These are phyloP conservation scores for Anolis apletophallus DNA, from an alignment of 2,797 vertebrate species.

Conservation along the genomic window DNA sequence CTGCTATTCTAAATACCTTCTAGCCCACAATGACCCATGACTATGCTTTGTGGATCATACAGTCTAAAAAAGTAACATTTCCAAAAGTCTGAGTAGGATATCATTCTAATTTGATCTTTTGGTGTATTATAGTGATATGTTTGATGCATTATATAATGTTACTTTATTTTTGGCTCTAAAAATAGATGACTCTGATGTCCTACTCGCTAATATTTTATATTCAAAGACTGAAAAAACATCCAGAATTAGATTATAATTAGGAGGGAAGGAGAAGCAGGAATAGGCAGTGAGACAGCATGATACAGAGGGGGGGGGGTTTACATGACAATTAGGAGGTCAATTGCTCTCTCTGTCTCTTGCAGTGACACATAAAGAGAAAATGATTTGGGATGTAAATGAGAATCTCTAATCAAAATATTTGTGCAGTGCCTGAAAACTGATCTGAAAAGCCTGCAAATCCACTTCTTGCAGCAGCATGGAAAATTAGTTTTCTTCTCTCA, in stretches of 20 bases:
- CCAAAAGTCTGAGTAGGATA: no score
- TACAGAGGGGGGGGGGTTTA: constrained; percentile 16
- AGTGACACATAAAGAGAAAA: constrained; percentile 47
- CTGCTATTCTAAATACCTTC: no score
- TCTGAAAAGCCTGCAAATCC: constrained; percentile 63
- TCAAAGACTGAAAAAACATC: neutral
- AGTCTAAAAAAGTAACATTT: no score
- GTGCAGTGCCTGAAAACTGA: constrained; percentile 72
- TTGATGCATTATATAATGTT: neutral
- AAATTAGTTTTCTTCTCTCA: constrained; percentile 53
- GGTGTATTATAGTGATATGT: neutral
- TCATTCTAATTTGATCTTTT: neutral
- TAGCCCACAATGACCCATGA: no score
- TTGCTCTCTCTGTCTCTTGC: constrained; percentile 38
- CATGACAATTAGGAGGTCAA: constrained; percentile 50
- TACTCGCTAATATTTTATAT: neutral
- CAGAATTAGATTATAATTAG: neutral
- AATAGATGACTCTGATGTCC: constrained; percentile 1
- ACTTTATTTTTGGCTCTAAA: neutral
- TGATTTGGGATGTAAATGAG: constrained; percentile 60
- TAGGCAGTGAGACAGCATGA: neutral
- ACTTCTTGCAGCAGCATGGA: constrained; percentile 59
- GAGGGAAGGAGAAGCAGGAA: neutral
- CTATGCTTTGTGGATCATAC: no score
- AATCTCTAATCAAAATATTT: constrained; percentile 71